These are phyloP conservation scores for Zonotrichia albicollis DNA, from an alignment of 2,797 vertebrate genomes.

Conservation along the genomic window DNA sequence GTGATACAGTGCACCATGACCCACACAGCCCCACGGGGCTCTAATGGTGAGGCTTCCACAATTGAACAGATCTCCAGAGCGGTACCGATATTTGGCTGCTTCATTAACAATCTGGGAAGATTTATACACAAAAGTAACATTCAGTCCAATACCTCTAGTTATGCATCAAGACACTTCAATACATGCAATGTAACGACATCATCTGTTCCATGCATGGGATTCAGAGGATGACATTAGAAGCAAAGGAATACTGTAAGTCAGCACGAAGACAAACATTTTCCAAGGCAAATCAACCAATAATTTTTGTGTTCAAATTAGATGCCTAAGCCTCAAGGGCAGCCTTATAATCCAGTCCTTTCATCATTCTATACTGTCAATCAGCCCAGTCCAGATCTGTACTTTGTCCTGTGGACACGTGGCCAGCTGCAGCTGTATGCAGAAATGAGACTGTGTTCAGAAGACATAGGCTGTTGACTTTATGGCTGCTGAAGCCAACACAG, in stretches of 20 bases:
- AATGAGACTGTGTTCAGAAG: background rate
- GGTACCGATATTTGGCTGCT: slow-evolving; percentile 97
- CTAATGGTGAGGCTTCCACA: slow-evolving; percentile 95
- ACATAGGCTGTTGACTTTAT: background rate
- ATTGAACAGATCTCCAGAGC: slow-evolving; percentile 93
- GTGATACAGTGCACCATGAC: slow-evolving; percentile 95
- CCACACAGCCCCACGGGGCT: slow-evolving; percentile 96
- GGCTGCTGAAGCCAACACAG: background rate
- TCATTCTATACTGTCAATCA: background rate
- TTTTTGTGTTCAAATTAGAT: background rate
- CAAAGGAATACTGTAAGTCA: background rate
- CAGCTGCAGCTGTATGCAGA: background rate
- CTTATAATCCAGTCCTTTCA: background rate
- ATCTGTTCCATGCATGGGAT: background rate
- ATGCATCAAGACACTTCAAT: background rate
- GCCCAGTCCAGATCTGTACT: background rate
- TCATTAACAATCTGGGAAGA: slow-evolving; percentile 92
- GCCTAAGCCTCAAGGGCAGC: background rate
- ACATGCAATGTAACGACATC: background rate
- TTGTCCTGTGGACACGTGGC: background rate
- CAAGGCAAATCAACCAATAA: background rate
- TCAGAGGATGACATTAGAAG: background rate
- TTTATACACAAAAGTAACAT: background rate
- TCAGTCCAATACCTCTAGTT: background rate
- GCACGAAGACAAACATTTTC: background rate